phyloP scores from a whole-genome alignment of 2,797 vertebrate genomes.

The Hypotaenidia okinawae region DNA sequence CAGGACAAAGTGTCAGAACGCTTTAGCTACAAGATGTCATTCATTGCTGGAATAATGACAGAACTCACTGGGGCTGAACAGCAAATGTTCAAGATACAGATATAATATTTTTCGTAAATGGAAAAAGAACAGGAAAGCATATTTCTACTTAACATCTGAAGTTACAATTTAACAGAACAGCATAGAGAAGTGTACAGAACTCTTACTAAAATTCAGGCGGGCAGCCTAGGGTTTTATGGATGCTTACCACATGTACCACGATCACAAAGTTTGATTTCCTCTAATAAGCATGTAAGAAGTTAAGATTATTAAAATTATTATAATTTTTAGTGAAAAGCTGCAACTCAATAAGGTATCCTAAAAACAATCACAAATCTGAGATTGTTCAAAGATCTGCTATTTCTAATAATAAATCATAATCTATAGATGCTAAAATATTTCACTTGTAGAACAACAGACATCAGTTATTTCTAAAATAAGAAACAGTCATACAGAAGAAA shows the following conservation, averaged over 20 bases:
- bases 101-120: not conserved
- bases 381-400: not conserved
- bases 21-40: not conserved
- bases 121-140: not conserved
- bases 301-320: not conserved
- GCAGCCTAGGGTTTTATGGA: not conserved
- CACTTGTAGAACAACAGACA: not conserved
- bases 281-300: not conserved
- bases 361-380: not conserved
- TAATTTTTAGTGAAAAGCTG: not conserved
- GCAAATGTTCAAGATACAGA: not conserved
- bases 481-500: not conserved
- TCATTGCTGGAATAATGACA: not conserved
- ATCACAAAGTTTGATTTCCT: not conserved
- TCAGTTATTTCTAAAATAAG: not conserved
- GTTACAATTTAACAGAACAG: not conserved
- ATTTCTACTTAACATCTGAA: not conserved
- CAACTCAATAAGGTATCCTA: not conserved
- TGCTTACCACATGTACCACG: not conserved
- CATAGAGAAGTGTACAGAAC: not conserved
- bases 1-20: not conserved
- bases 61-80: not conserved
- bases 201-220: not conserved
- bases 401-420: not conserved
- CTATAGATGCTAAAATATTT: not conserved